A percentile compares a stretch with the other conserved stretches of the same genome.
These are phyloP conservation scores for Psettodes erumei DNA, from an alignment of 2,113 vertebrate species.

Conservation along the genomic window DNA sequence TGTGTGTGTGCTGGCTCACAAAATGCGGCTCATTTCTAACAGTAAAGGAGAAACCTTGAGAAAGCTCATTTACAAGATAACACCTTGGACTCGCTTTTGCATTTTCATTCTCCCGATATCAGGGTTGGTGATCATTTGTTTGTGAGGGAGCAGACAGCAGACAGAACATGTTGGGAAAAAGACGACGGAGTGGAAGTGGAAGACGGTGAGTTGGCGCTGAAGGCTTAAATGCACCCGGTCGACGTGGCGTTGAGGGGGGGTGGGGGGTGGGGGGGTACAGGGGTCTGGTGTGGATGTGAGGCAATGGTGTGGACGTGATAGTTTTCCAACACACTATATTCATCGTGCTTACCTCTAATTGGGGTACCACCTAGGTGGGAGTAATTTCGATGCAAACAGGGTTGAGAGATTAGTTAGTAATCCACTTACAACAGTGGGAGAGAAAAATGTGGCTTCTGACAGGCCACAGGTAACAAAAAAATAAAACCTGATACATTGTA, in stretches of 20 bases:
- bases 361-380: conserved; percentile 98
- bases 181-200: conserved; percentile 58
- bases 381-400: conserved; percentile 98
- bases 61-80: conserved; percentile 39
- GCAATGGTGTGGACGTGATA: conserved; percentile 77
- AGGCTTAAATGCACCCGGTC: conserved; percentile 70
- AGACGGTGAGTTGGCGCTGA: conserved; percentile 56
- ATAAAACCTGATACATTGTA: conserved; percentile 33
- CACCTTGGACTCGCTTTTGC: conserved; percentile 32
- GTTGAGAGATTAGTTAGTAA: conserved; percentile 87
- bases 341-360: conserved; percentile 99
- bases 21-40: not conserved
- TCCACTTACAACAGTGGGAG: conserved; percentile 69
- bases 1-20: not conserved
- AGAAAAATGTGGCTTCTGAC: conserved; percentile 63
- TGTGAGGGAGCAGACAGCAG: conserved; percentile 63
- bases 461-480: conserved; percentile 46
- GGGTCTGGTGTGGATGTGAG: conserved; percentile 80
- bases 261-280: conserved; percentile 71
- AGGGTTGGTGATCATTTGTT: conserved; percentile 77
- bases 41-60: not conserved
- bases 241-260: conserved; percentile 37
- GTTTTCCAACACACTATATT: conserved; percentile 80
- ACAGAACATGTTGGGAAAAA: conserved; percentile 49
- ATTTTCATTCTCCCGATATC: conserved; percentile 39